phyloP scores from a whole-genome alignment of 2,797 vertebrate genomes.

The Dicrostonyx torquatus region DNA sequence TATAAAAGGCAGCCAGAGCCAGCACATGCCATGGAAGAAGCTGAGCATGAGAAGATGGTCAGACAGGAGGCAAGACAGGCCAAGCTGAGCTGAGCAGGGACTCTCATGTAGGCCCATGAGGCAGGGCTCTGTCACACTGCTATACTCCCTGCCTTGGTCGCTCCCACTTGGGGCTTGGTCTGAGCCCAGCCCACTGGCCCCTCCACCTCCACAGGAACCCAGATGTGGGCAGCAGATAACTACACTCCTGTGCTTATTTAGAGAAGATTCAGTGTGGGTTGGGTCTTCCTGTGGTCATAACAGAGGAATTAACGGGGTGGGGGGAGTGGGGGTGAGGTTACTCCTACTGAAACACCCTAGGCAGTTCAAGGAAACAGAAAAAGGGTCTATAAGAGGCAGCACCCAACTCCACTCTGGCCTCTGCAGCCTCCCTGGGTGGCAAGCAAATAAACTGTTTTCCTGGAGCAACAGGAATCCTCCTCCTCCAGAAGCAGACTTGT shows the following conservation, averaged over 20 bases:
- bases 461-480: not conserved
- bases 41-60: fast-evolving
- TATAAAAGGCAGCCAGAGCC: not conserved
- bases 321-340: not conserved
- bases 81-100: not conserved
- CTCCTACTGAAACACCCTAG: not conserved
- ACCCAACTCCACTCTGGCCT: not conserved
- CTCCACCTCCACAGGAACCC: slow-evolving; percentile 62
- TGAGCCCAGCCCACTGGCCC: not conserved
- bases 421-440: fast-evolving
- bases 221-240: slow-evolving; percentile 63
- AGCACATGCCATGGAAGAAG: not conserved
- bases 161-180: not conserved
- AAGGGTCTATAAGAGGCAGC: not conserved
- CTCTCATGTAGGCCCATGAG: not conserved
- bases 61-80: not conserved
- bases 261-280: not conserved
- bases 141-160: not conserved
- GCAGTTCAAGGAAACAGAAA: not conserved
- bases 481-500: not conserved
- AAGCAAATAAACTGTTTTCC: not conserved
- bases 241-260: slow-evolving; percentile 59
- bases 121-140: not conserved
- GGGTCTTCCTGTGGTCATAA: slow-evolving; percentile 70
- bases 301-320: not conserved